Evolutionary conservation across 1,140 invertebrate species (phyloP).

Genomic region (Neodiprion fabricii): DNA sequence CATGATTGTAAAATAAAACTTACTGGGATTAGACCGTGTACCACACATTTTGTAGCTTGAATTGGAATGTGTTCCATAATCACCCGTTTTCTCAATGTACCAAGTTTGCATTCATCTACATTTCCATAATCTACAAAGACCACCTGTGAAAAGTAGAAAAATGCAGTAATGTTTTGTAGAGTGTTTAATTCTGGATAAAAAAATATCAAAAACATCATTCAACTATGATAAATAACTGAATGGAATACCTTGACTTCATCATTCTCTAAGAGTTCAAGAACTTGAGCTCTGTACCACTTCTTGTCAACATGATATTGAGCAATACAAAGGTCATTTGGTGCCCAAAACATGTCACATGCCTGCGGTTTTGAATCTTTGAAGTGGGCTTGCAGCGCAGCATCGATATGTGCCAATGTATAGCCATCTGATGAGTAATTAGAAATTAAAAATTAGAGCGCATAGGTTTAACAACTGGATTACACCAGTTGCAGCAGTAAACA

Average conservation of each 20-base stretch:
- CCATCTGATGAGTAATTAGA: constrained; percentile 48
- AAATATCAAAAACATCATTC: constrained; percentile 13
- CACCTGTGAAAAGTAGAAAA: constrained; percentile 35
- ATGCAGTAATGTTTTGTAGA: neutral
- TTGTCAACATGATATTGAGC: constrained; percentile 68
- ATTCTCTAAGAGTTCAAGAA: constrained; percentile 38
- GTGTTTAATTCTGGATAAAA: neutral
- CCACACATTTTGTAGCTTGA: constrained; percentile 50
- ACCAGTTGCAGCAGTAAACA: too few species aligned
- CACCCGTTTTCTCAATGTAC: constrained; percentile 65
- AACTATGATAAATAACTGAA: constrained; percentile 17
- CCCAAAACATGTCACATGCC: constrained; percentile 60
- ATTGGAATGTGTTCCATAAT: constrained; percentile 66
- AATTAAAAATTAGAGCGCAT: constrained; percentile 8
- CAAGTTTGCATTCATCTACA: constrained; percentile 56
- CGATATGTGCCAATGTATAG: constrained; percentile 60
- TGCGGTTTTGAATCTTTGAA: constrained; percentile 58
- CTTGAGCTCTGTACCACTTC: constrained; percentile 62
- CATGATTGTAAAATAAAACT: constrained; percentile 21
- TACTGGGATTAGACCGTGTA: constrained; percentile 56
- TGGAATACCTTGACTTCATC: constrained; percentile 35
- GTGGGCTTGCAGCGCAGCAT: constrained; percentile 57
- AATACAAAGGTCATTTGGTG: constrained; percentile 68
- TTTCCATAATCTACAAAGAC: constrained; percentile 65
- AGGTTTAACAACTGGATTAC: neutral